Percentiles rank a stretch among this genome's conserved stretches.
phyloP scores from a whole-genome alignment of 2,888 invertebrate species.

The Gari tellinella region DNA sequence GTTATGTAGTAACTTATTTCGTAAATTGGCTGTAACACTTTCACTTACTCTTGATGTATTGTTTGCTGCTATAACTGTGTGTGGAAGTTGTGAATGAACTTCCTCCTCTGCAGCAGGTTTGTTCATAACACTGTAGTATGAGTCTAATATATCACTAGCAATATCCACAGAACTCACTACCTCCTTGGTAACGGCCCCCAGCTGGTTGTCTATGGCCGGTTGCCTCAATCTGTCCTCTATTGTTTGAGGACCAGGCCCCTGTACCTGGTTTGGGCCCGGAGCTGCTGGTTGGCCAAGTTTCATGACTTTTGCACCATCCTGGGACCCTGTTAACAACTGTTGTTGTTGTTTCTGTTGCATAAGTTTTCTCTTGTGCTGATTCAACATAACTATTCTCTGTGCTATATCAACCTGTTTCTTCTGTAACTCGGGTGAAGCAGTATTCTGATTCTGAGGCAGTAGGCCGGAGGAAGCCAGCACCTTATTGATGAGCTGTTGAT shows the following conservation, averaged over 20 bases:
- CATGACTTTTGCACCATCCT: too few species aligned
- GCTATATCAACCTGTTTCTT: slow-evolving; percentile 36
- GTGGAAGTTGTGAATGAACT: too few species aligned
- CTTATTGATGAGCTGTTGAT: slow-evolving; percentile 10
- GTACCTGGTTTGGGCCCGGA: too few species aligned
- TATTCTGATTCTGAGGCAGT: slow-evolving; percentile 2
- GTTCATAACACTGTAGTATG: slow-evolving; percentile 59
- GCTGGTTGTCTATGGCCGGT: slow-evolving; percentile 29
- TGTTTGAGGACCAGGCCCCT: slow-evolving; percentile 13
- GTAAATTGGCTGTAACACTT: neutral
- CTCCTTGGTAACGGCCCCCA: slow-evolving; percentile 40
- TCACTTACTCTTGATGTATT: neutral
- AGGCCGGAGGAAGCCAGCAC: slow-evolving; percentile 12
- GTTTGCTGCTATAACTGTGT: slow-evolving; percentile 1
- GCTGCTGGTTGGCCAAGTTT: too few species aligned
- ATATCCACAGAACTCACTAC: slow-evolving; percentile 58
- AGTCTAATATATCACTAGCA: slow-evolving; percentile 57
- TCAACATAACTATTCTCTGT: slow-evolving; percentile 28
- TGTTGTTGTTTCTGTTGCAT: slow-evolving; percentile 20
- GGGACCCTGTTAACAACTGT: neutral
- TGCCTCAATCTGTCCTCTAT: slow-evolving; percentile 48
- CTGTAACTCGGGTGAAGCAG: neutral
- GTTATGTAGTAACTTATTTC: too few species aligned
- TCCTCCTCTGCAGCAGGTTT: neutral
- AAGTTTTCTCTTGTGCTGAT: slow-evolving; percentile 19